Base-by-base conservation (phyloP, 2,797 vertebrate genomes). In the Cetoscarus ocellatus region DNA sequence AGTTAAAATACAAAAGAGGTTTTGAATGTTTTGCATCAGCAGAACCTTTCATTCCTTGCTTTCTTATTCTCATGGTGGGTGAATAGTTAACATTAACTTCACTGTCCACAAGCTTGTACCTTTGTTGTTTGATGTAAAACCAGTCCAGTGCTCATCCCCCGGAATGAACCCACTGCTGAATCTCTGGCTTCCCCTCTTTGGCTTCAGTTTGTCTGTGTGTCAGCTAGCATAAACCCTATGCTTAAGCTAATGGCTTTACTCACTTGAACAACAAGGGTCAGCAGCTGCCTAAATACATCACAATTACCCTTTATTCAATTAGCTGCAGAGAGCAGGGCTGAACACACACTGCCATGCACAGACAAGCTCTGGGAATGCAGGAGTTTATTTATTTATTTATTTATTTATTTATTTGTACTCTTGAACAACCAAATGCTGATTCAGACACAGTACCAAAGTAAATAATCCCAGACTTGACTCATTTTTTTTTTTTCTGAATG, bases 291-390 rank as follows among this genome's bases (percentile, higher is more conserved):
- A 86, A 91, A 90, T 75, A 76, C 82, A 89, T 91, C 75, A 80
- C 81, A 88, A 88, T 91, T 87, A 84, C 56, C 62, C 75, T 77
- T 85, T 73, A 88, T 88, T 86, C 69, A 89, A 91, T 92, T 86
- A 90, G 77, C 61, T 59, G 67, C 43, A 39, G 63, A 12, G 66
- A 71, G 55, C 47, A 44, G n/a, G 18, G 15, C 27, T 62, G 67
- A 17, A 73, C 61, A 66, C 56, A 61, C 66, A 52, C 48, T 53
- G 53, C 27, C 50, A 53, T 18, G 17, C 18, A 36, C 10, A 52
- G n/a, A 48, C 35, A 70, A 9, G 39, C 43, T 57, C 47, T 35
- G 10, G 7, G 35, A 36, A 42, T 18, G 8, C 39, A 42, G 10
- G 62, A 39, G 3, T 8, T 27, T 27, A 2, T 27, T 27, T 27